phyloP scores from a whole-genome alignment of 2,797 vertebrate genomes.

The Florisuga fusca region DNA sequence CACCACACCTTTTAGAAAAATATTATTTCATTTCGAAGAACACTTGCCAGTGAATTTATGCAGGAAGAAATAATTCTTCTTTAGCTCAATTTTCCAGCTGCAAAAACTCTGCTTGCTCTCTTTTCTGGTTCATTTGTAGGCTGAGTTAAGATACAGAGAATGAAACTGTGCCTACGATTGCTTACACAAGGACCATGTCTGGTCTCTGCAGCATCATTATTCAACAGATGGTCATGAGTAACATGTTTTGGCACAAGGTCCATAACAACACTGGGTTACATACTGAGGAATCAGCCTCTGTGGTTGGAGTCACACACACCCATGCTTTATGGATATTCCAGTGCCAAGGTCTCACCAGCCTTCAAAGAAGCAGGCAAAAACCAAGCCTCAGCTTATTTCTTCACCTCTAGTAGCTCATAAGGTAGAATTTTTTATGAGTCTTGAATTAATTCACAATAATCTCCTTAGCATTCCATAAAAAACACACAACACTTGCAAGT shows the following conservation, averaged over 20 bases:
- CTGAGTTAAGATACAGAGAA: background rate
- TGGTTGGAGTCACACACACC: background rate
- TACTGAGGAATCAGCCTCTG: background rate
- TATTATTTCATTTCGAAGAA: background rate
- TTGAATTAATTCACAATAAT: conserved; percentile 9
- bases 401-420: background rate
- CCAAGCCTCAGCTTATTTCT: conserved; percentile 1
- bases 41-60: background rate
- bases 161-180: background rate
- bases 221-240: background rate
- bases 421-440: conserved; percentile 10
- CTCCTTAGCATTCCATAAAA: background rate
- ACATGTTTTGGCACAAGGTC: background rate
- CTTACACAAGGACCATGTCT: background rate
- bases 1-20: background rate
- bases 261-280: background rate
- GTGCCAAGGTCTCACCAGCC: background rate
- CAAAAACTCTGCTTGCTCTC: background rate
- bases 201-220: background rate
- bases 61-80: background rate
- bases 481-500: background rate
- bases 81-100: background rate
- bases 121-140: background rate
- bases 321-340: background rate
- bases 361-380: background rate